Conservation (phyloP, 2,888 invertebrate genomes). For the Trachelus tabidus region DNA sequence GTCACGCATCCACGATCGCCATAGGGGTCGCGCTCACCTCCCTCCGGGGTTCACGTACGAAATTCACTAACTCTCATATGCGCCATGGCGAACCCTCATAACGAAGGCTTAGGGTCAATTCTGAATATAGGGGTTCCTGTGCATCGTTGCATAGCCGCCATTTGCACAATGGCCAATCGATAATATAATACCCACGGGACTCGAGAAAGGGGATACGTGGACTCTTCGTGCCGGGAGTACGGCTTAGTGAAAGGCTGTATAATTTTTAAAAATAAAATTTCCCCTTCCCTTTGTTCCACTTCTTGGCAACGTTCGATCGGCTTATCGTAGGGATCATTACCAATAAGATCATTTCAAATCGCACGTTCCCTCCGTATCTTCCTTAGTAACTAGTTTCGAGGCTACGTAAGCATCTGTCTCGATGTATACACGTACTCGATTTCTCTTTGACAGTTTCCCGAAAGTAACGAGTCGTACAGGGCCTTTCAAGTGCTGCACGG, state of each 20-base stretch:
- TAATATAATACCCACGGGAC: neutral
- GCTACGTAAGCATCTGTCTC: neutral
- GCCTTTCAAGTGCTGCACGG: neutral
- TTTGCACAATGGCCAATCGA: neutral
- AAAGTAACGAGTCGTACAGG: neutral
- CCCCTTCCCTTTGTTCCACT: neutral
- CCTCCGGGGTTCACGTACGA: neutral
- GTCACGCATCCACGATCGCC: neutral
- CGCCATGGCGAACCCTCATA: neutral
- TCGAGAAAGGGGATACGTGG: neutral
- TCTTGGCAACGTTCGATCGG: neutral
- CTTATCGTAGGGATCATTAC: neutral
- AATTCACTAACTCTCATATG: neutral
- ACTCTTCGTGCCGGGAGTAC: neutral
- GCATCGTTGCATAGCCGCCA: neutral
- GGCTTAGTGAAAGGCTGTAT: neutral
- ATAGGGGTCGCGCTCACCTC: neutral
- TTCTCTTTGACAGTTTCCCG: neutral
- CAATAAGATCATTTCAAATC: neutral
- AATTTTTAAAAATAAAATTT: neutral
- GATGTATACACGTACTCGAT: neutral
- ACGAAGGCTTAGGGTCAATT: neutral
- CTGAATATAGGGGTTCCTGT: neutral
- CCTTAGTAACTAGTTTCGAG: neutral
- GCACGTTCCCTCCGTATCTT: neutral